These are phyloP conservation scores for Cyclargus thomasi DNA, from an alignment of 1,140 invertebrate species.

Conservation along the genomic window DNA sequence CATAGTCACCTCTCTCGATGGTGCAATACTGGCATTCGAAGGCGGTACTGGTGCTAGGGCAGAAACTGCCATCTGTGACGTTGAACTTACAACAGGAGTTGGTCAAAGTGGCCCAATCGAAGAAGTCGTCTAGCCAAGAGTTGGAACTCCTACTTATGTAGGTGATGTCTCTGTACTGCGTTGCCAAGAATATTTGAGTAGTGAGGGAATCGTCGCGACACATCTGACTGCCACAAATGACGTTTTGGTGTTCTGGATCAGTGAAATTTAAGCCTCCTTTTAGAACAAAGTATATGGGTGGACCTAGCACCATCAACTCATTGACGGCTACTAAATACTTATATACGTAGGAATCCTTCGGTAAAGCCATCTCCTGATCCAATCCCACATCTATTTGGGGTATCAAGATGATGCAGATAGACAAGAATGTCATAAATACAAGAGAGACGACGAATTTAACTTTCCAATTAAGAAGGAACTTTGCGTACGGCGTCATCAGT, in stretches of 20 bases:
- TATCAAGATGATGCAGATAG: slow-evolving; percentile 75
- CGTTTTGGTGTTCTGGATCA: slow-evolving; percentile 79
- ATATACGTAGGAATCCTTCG: slow-evolving; percentile 90
- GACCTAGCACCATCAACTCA: slow-evolving; percentile 86
- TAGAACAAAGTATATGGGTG: slow-evolving; percentile 94
- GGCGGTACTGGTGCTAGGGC: slow-evolving; percentile 74
- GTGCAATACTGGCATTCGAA: slow-evolving; percentile 58
- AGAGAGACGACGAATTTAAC: slow-evolving; percentile 76
- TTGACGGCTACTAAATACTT: slow-evolving; percentile 87
- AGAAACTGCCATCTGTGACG: slow-evolving; percentile 77
- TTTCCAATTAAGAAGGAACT: slow-evolving; percentile 50
- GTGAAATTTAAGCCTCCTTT: slow-evolving; percentile 85
- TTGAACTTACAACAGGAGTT: slow-evolving; percentile 80
- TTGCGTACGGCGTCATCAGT: slow-evolving; percentile 61
- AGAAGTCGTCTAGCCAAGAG: slow-evolving; percentile 95
- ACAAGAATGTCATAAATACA: slow-evolving; percentile 76
- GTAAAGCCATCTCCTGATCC: slow-evolving; percentile 93
- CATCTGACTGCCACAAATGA: slow-evolving; percentile 83
- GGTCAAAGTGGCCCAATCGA: slow-evolving; percentile 83
- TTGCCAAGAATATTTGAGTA: slow-evolving; percentile 85
- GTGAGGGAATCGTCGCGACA: slow-evolving; percentile 85
- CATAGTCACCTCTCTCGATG: slow-evolving; percentile 57
- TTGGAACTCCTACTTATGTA: slow-evolving; percentile 83
- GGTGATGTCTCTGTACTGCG: slow-evolving; percentile 80
- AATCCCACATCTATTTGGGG: slow-evolving; percentile 84